phyloP scores from a whole-genome alignment of 1,140 invertebrate species.

The Xylocopa sonorina region DNA sequence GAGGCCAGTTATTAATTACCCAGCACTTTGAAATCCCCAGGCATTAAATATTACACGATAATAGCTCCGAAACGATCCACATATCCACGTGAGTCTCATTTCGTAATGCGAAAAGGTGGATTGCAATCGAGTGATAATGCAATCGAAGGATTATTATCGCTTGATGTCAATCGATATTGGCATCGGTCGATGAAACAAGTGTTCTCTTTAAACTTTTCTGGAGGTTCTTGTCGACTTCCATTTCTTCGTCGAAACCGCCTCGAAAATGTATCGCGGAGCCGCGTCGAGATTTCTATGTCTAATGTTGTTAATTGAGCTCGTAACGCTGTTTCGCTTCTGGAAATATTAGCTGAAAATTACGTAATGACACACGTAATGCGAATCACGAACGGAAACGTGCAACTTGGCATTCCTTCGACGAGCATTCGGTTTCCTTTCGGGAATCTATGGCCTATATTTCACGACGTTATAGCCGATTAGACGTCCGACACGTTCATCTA shows the following conservation, averaged over 20 bases:
- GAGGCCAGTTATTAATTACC: conserved; percentile 4
- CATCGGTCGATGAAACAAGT: too few relatives aligned
- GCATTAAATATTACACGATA: not conserved
- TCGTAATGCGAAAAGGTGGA: not conserved
- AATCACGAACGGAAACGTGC: conserved; percentile 24
- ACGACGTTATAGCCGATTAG: not conserved
- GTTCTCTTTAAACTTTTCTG: too few relatives aligned
- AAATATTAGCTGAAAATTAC: conserved; percentile 8
- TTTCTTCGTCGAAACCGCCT: not conserved
- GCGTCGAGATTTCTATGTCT: not conserved
- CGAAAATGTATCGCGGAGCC: not conserved
- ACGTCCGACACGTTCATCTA: not conserved
- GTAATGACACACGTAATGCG: conserved; percentile 24
- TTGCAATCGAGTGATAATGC: not conserved
- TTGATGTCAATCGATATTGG: too few relatives aligned
- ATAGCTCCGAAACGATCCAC: not conserved
- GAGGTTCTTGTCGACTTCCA: too few relatives aligned
- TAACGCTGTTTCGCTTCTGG: not conserved
- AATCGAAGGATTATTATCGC: not conserved
- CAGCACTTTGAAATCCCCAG: not conserved
- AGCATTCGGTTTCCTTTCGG: conserved; percentile 13
- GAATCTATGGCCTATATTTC: conserved; percentile 3
- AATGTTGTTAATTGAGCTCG: conserved; percentile 3
- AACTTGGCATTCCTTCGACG: not conserved
- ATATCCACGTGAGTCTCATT: not conserved